phyloP scores from a whole-genome alignment of 23 tunicate genomes.

The Halocynthia aurantium region DNA sequence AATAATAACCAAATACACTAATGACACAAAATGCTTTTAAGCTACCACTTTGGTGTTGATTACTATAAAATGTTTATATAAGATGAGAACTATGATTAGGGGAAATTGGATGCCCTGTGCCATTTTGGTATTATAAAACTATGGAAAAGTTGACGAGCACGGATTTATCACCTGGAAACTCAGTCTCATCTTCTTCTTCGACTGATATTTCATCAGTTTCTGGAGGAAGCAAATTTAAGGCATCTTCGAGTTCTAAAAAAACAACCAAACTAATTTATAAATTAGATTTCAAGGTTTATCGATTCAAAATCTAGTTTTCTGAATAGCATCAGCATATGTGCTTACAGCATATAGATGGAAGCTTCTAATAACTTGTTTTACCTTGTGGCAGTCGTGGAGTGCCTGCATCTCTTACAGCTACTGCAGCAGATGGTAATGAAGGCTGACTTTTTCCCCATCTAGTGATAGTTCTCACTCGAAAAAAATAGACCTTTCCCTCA shows the following conservation, averaged over 20 bases:
- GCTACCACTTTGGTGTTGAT: too few species aligned
- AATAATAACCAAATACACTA: too few species aligned
- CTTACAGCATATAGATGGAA: background rate
- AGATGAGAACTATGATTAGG: too few species aligned
- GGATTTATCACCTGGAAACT: slow-evolving; percentile 41
- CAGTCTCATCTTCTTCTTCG: slow-evolving; percentile 55
- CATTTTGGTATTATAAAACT: too few species aligned
- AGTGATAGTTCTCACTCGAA: slow-evolving; percentile 70
- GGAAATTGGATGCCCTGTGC: too few species aligned
- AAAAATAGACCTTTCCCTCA: slow-evolving; percentile 57
- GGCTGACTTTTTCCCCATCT: slow-evolving; percentile 71
- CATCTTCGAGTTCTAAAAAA: slow-evolving; percentile 51
- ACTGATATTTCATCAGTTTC: slow-evolving; percentile 62
- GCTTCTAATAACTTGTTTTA: background rate
- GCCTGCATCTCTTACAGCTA: slow-evolving; percentile 76
- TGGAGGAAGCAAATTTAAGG: slow-evolving; percentile 68
- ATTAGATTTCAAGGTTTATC: background rate
- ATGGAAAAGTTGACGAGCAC: too few species aligned
- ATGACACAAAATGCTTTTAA: too few species aligned
- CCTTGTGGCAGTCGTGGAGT: slow-evolving; percentile 47
- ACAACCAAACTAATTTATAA: background rate
- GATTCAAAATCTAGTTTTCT: background rate
- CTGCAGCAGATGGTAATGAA: slow-evolving; percentile 68
- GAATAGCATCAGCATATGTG: background rate
- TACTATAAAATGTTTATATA: too few species aligned